Base-by-base conservation (phyloP, 1,140 invertebrate genomes). In the Phymastichus coffea region DNA sequence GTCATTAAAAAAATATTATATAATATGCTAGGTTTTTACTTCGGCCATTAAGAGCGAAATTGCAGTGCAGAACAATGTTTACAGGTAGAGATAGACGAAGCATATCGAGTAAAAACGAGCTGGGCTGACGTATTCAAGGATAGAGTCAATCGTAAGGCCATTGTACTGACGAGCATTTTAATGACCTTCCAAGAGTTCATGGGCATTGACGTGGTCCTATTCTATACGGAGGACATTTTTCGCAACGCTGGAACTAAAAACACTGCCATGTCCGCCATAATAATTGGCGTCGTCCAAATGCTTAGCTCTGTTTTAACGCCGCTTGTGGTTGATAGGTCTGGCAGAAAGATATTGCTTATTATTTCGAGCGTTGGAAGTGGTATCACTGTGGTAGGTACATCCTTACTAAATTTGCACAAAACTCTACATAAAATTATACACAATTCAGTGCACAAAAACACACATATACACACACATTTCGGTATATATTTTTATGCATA, bases 141-240 rank as follows among this genome's bases (percentile, higher is more conserved):
- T 10, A 70, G 69, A 37, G 72, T 75, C 10, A 79, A 85, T 63
- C 78, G 82, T 4, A 86, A 83, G 64, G 85, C 85, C 0, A 75
- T 93, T 53, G 80, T 86, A 47, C 83, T 92, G 19, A 86, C 85
- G 0, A 81, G 87, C 54, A 83, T 85, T 8, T 77, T 93, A 46
- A 85, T 92, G 57, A 72, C 83, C 44, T 86, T 87, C 73, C 88
- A 89, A 66, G 88, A 90, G 76, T 78, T 91, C 30, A 87, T 85
- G 7, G 90, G 90, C 26, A 90, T 89, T 69, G 92, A 91, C 75
- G 87, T 88, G 4, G 85, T 93, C 1, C 82, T 92, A 26, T 92
- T 92, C 74, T 91, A 90, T 72, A 85, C 88, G 52, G 85, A 87
- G 44, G 83, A 79, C 10, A 91, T 89, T 68, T 92, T 88, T 65